Base-by-base conservation (phyloP, 2,888 invertebrate species). In the Gari tellinella region DNA sequence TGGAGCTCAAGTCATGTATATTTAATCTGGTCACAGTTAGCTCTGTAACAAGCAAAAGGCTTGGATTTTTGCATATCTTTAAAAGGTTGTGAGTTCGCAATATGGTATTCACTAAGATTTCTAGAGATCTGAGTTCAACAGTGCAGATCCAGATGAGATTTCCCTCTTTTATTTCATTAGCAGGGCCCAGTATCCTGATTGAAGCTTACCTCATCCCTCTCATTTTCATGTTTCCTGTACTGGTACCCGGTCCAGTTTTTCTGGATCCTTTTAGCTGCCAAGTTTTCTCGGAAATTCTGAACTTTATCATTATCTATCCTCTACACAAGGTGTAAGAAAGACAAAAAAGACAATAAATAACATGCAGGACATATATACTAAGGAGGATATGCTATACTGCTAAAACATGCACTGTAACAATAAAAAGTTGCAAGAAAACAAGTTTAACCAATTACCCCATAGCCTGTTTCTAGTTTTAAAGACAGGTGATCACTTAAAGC, bases 191-290 rank as follows among this genome's bases (percentile, higher is more conserved):
- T 15, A 10, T 52, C 4, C 31, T 31, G 31, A 4, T 31, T 31
- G 31, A 52, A 37, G 37, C 53, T 53, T 76, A 88, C 88, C 68
- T 87, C 85, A 31, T 86, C 86, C 37, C 76, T 23, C 15, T 87
- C 86, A 19, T 66, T 74, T 38, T 86, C 80, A 46, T 82, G 55
- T 61, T 82, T 80, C 15, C 79, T 68, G 52, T 83, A 66, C 51
- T 77, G 84, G 61, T 84, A 86, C 17, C 72, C 81, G 4, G 84
- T 79, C 90, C 90, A 91, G 26, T 73, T 81, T 48, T 81, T 64
- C 76, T 91, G 91, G 60, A 91, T 90, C 56, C 66, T 82, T 69
- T 85, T 87, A 10, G 90, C 91, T 26, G 90, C 88, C 23, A 78
- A 69, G 31, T 89, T 83, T 63, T 87, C 69, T 60, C 69, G 77